Evolutionary conservation across 2,113 vertebrate genomes (phyloP).

Genomic region (Serilophus lunatus): DNA sequence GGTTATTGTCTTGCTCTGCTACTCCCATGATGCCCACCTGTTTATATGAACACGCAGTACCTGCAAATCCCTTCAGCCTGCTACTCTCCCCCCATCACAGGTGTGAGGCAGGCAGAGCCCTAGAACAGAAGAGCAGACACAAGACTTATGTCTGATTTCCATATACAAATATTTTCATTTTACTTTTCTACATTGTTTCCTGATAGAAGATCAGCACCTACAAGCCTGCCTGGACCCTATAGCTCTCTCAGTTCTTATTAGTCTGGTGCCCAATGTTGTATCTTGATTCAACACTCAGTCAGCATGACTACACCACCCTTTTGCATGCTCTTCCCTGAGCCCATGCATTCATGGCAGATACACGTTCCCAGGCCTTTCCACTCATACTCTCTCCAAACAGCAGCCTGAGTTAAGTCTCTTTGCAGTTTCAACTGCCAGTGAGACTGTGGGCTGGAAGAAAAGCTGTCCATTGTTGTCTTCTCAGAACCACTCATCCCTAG

Average conservation of each 20-base stretch:
- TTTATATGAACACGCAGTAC: not conserved
- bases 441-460: not conserved
- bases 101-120: not conserved
- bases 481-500: not conserved
- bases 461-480: rapidly evolving
- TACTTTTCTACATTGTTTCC: not conserved
- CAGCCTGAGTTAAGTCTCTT: not conserved
- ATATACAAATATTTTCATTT: not conserved
- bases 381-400: not conserved
- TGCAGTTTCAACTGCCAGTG: not conserved
- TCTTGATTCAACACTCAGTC: not conserved
- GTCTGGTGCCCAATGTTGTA: not conserved
- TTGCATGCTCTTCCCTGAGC: not conserved
- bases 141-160: not conserved
- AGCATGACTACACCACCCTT: not conserved
- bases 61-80: not conserved
- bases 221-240: not conserved
- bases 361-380: not conserved
- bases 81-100: not conserved
- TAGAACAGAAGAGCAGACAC: not conserved
- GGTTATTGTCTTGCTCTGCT: not conserved
- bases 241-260: not conserved
- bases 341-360: not conserved
- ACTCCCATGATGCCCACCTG: not conserved
- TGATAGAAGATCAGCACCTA: not conserved